A percentile compares a stretch with the other conserved stretches of the same genome.
Evolutionary conservation across 1,140 invertebrate species (phyloP).

Genomic region (Venustaconcha ellipsiformis): DNA sequence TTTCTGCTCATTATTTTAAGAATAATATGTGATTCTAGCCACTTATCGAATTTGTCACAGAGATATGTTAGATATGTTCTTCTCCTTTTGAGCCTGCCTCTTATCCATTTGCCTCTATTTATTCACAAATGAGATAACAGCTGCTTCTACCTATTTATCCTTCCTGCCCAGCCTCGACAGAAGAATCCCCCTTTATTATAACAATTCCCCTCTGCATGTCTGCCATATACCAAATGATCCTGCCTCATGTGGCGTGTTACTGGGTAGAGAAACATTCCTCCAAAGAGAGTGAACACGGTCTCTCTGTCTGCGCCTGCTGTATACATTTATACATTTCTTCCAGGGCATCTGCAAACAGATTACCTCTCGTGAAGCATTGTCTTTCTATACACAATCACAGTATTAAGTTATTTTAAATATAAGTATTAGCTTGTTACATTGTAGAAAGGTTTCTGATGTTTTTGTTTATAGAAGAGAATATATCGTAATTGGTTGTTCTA

Average conservation of each 20-base stretch:
- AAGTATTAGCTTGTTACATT: no score
- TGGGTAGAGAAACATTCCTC: conserved; percentile 79
- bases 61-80: conserved; percentile 64
- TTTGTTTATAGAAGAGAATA: no score
- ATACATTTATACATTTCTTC: conserved; percentile 49
- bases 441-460: no score
- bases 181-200: conserved; percentile 89
- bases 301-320: conserved; percentile 72
- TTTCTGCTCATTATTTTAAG: no score
- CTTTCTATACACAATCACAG: no score
- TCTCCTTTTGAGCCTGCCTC: conserved; percentile 65
- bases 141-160: conserved; percentile 84
- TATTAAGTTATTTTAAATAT: no score
- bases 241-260: conserved; percentile 93
- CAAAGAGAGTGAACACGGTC: conserved; percentile 89
- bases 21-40: no score
- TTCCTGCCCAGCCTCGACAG: conserved; percentile 86
- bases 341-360: conserved; percentile 46
- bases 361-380: conserved; percentile 5
- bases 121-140: conserved; percentile 93
- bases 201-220: conserved; percentile 86
- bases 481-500: no score
- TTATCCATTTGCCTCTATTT: conserved; percentile 83
- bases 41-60: no score
- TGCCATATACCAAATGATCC: conserved; percentile 89